These are phyloP conservation scores for Ceryle rudis DNA, from an alignment of 2,797 vertebrate species.

Conservation along the genomic window DNA sequence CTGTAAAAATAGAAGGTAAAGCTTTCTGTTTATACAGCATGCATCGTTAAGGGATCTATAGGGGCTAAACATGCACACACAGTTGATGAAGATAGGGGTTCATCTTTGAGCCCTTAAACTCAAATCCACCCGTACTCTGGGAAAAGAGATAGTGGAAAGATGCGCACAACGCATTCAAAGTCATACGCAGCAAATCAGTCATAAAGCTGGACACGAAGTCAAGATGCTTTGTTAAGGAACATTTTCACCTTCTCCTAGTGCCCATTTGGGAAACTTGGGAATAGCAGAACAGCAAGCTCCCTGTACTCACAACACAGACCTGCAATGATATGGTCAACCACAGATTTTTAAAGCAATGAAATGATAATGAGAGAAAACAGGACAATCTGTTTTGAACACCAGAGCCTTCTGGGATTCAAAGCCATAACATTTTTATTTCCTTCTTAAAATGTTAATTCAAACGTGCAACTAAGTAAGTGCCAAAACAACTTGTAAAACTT, in stretches of 20 bases:
- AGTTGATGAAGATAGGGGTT: not conserved
- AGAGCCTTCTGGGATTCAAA: not conserved
- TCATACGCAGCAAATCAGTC: not conserved
- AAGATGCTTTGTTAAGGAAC: not conserved
- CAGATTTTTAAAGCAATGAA: not conserved
- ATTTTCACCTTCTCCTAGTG: not conserved
- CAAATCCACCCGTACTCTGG: not conserved
- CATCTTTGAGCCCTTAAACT: not conserved
- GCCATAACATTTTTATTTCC: not conserved
- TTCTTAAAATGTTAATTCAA: slow-evolving; percentile 45
- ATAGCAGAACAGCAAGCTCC: not conserved
- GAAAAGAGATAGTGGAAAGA: not conserved
- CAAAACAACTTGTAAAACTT: slow-evolving; percentile 68
- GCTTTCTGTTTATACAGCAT: not conserved
- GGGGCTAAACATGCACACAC: not conserved
- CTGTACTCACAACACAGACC: not conserved
- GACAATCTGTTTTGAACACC: not conserved
- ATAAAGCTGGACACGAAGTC: not conserved
- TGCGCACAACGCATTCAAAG: not conserved
- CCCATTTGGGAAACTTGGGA: not conserved
- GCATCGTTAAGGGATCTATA: not conserved
- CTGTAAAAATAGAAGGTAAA: not conserved
- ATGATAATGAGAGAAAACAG: not conserved
- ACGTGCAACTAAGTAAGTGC: slow-evolving; percentile 21
- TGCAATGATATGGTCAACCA: not conserved